phyloP scores from a whole-genome alignment of 2,113 vertebrate genomes.

The Choloepus hoffmanni region DNA sequence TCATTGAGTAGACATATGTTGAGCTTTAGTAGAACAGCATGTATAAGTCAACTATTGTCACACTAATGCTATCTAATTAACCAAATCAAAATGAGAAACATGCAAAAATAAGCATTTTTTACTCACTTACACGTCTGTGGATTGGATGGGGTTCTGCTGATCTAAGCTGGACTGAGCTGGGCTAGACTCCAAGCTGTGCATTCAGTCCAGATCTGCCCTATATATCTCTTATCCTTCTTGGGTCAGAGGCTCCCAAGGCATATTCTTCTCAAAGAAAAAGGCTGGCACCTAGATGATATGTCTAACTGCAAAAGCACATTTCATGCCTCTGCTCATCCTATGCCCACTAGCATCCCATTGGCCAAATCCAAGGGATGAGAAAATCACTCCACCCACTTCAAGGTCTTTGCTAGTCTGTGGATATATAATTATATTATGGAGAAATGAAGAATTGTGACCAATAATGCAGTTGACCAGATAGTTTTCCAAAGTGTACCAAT shows the following conservation, averaged over 20 bases:
- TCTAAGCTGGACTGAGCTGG: background rate
- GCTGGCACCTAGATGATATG: background rate
- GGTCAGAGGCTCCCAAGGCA: background rate
- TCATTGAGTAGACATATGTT: background rate
- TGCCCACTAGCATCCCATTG: background rate
- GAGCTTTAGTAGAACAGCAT: background rate
- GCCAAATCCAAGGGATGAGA: background rate
- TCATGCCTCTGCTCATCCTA: background rate
- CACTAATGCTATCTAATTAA: background rate
- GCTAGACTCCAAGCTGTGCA: background rate
- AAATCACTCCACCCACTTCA: background rate
- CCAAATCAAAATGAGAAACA: background rate
- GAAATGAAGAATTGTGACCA: background rate
- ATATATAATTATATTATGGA: background rate
- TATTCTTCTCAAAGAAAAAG: background rate
- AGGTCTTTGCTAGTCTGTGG: background rate
- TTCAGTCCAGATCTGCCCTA: background rate
- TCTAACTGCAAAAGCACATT: background rate
- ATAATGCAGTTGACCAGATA: background rate
- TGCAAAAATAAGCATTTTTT: background rate
- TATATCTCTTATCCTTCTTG: background rate
- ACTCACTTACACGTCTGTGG: background rate
- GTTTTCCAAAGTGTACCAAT: background rate
- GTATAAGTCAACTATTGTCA: background rate
- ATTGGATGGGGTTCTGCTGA: background rate